These are phyloP conservation scores for Ctenodactylus gundi DNA, from an alignment of 2,113 vertebrate species.

Conservation along the genomic window DNA sequence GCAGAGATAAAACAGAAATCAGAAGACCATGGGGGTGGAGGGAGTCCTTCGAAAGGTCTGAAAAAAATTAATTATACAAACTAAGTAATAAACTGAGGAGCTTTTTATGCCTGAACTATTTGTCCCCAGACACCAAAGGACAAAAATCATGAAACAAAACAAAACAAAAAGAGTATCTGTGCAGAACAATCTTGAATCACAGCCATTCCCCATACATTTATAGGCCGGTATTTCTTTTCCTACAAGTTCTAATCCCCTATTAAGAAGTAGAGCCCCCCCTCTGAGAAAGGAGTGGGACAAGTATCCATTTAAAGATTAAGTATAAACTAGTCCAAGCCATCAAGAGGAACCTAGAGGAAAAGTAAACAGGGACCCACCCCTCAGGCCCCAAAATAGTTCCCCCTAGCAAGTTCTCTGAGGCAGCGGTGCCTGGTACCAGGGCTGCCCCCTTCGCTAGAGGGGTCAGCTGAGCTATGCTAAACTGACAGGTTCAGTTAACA, in stretches of 20 bases:
- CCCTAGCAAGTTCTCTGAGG: slow-evolving; percentile 79
- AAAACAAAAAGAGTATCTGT: not conserved
- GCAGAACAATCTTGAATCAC: not conserved
- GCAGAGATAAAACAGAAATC: not conserved
- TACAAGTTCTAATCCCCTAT: not conserved
- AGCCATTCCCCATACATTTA: not conserved
- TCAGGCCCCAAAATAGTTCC: slow-evolving; percentile 83
- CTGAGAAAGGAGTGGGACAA: slow-evolving; percentile 9
- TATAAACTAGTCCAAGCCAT: slow-evolving; percentile 85
- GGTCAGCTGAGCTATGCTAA: slow-evolving; percentile 92
- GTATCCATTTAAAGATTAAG: slow-evolving; percentile 84
- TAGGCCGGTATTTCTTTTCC: not conserved
- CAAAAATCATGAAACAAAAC: slow-evolving; percentile 41
- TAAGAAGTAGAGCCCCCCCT: not conserved
- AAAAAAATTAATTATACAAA: not conserved
- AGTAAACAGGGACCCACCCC: slow-evolving; percentile 90
- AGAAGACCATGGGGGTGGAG: not conserved
- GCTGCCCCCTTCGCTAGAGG: slow-evolving; percentile 83
- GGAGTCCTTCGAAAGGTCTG: not conserved
- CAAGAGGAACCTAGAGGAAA: slow-evolving; percentile 86
- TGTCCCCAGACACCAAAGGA: slow-evolving; percentile 25
- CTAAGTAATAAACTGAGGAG: not conserved
- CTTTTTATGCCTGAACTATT: not conserved
- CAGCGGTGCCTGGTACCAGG: slow-evolving; percentile 91
- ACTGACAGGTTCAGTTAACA: slow-evolving; percentile 95